Evolutionary conservation across 2,797 vertebrate species (phyloP).

Genomic region (Xenentodon cancila): DNA sequence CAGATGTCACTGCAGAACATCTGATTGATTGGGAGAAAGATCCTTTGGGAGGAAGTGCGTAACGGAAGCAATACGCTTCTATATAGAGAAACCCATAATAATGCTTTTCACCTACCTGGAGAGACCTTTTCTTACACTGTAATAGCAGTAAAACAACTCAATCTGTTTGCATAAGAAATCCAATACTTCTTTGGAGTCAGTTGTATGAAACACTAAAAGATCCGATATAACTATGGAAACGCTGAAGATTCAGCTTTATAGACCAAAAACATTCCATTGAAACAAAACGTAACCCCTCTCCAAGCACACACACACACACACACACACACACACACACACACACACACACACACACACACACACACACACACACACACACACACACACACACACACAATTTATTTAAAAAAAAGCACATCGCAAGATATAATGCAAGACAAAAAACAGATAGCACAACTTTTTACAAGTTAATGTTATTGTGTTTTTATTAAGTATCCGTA

Average conservation of each 20-base stretch:
- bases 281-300: neutral
- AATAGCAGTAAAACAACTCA: slow-evolving; percentile 64
- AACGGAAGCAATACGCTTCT: slow-evolving; percentile 50
- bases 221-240: slow-evolving; percentile 11
- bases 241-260: neutral
- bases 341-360: too few relatives aligned
- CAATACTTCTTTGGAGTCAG: slow-evolving; percentile 47
- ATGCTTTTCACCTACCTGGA: slow-evolving; percentile 34
- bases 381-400: too few relatives aligned
- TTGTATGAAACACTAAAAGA: slow-evolving; percentile 10
- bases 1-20: slow-evolving; percentile 9
- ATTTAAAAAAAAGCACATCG: too few relatives aligned
- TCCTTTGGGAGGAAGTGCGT: slow-evolving; percentile 56
- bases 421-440: too few relatives aligned
- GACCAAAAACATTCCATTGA: neutral
- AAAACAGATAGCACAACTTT: too few relatives aligned
- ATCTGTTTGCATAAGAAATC: slow-evolving; percentile 63
- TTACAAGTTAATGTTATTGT: too few relatives aligned
- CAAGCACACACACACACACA: too few relatives aligned
- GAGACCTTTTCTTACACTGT: slow-evolving; percentile 34
- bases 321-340: too few relatives aligned
- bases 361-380: too few relatives aligned
- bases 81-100: slow-evolving; percentile 36
- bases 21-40: slow-evolving; percentile 60
- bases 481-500: too few relatives aligned